A percentile compares a stretch with the other conserved stretches of the same genome.
These are phyloP conservation scores for Ceratina japonica DNA, from an alignment of 1,140 invertebrate species.

Conservation along the genomic window DNA sequence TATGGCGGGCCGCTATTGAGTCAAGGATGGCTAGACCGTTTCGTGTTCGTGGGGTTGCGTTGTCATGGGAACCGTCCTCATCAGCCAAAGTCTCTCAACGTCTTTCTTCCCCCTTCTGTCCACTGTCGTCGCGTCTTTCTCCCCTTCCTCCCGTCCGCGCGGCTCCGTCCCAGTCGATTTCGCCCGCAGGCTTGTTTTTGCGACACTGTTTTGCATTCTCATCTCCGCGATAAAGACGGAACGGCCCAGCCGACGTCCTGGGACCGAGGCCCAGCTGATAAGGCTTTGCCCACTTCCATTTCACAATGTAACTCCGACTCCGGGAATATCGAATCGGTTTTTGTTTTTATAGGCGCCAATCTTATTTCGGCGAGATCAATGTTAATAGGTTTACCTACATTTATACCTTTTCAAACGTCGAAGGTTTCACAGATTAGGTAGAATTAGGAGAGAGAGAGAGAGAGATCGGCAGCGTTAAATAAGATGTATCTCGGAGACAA, in stretches of 20 bases:
- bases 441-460: too few species aligned
- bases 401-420: too few species aligned
- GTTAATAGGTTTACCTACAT: background rate
- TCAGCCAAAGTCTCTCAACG: constrained; percentile 68
- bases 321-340: background rate
- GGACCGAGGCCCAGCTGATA: background rate
- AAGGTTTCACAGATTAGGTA: too few species aligned
- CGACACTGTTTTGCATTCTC: constrained; percentile 38
- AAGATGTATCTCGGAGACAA: background rate
- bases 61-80: constrained; percentile 77
- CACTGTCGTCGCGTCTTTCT: background rate
- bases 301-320: constrained; percentile 6
- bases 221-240: constrained; percentile 21
- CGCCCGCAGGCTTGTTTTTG: constrained; percentile 18
- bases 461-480: background rate
- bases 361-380: too few species aligned
- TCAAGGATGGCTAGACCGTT: constrained; percentile 74
- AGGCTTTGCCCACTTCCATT: background rate
- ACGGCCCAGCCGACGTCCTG: too few species aligned
- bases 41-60: constrained; percentile 74
- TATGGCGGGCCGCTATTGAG: constrained; percentile 63
- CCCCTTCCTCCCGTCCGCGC: background rate
- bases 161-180: background rate
- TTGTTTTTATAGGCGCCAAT: constrained; percentile 1
- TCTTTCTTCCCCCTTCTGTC: constrained; percentile 50